Conservation (phyloP, 2,797 vertebrate genomes). For the Peromyscus melanophrys region DNA sequence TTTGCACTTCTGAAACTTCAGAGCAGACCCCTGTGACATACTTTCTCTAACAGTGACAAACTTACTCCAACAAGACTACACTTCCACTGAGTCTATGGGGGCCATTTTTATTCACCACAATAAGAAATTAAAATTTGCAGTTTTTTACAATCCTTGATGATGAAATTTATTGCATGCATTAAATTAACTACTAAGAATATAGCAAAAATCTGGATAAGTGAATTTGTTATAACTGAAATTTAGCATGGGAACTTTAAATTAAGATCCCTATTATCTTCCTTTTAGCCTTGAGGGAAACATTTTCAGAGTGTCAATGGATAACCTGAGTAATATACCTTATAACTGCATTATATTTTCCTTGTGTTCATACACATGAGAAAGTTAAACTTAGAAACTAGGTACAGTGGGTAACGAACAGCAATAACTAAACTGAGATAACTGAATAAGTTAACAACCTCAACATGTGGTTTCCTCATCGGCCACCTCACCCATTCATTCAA, state of each 20-base stretch:
- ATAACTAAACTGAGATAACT: too few species aligned
- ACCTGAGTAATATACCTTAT: not conserved
- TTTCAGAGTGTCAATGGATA: not conserved
- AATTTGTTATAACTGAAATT: not conserved
- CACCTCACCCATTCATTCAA: not conserved
- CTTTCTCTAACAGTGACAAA: not conserved
- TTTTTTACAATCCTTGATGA: not conserved
- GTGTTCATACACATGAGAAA: not conserved
- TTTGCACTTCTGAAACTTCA: not conserved
- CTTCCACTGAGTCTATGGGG: not conserved
- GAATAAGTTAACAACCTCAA: not conserved
- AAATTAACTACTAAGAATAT: not conserved
- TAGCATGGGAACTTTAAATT: not conserved
- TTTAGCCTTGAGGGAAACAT: not conserved
- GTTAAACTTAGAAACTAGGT: not conserved
- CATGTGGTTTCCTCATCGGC: not conserved
- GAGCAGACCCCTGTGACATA: not conserved
- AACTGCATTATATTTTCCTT: not conserved
- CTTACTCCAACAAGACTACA: not conserved
- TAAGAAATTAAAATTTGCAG: not conserved
- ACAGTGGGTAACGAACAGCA: not conserved
- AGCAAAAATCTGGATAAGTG: not conserved
- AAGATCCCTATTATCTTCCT: not conserved
- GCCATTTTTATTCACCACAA: not conserved
- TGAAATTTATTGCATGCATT: not conserved